Conservation (phyloP, 2,888 invertebrate species). For the Xestia xanthographa region DNA sequence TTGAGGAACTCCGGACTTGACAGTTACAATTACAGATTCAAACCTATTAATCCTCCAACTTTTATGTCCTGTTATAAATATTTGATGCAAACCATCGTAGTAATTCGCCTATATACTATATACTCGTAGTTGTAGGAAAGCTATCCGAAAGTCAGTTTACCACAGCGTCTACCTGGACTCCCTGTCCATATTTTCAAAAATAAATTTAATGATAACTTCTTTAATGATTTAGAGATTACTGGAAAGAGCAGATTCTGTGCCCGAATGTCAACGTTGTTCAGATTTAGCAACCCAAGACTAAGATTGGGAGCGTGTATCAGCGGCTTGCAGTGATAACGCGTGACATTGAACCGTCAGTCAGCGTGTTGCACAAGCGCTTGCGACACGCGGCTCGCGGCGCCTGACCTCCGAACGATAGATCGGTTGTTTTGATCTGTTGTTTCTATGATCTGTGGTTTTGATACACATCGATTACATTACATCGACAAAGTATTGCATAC, state of each 20-base stretch:
- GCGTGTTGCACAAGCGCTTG: constrained; percentile 47
- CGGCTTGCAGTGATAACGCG: constrained; percentile 37
- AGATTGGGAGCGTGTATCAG: constrained; percentile 22
- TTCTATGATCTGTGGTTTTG: constrained; percentile 5
- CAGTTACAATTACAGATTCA: background rate
- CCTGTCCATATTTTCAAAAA: background rate
- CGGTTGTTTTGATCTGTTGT: constrained; percentile 9
- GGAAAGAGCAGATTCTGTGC: background rate
- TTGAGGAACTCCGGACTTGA: background rate
- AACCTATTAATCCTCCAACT: background rate
- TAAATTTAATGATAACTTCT: too few relatives aligned
- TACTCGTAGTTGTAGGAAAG: background rate
- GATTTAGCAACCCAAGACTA: constrained; percentile 11
- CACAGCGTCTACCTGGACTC: too few relatives aligned
- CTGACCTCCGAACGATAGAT: constrained; percentile 39
- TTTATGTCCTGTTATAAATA: too few relatives aligned
- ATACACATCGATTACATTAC: constrained; percentile 8
- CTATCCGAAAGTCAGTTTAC: too few relatives aligned
- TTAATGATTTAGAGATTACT: too few relatives aligned
- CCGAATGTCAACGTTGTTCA: background rate
- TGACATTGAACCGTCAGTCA: constrained; percentile 58
- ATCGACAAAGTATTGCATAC: background rate
- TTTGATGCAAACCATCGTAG: too few relatives aligned
- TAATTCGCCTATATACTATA: background rate
- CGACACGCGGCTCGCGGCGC: constrained; percentile 31